Percentiles rank a stretch among this genome's conserved stretches.
phyloP scores from a whole-genome alignment of 2,797 vertebrate genomes.

The Rhynchonycteris naso region DNA sequence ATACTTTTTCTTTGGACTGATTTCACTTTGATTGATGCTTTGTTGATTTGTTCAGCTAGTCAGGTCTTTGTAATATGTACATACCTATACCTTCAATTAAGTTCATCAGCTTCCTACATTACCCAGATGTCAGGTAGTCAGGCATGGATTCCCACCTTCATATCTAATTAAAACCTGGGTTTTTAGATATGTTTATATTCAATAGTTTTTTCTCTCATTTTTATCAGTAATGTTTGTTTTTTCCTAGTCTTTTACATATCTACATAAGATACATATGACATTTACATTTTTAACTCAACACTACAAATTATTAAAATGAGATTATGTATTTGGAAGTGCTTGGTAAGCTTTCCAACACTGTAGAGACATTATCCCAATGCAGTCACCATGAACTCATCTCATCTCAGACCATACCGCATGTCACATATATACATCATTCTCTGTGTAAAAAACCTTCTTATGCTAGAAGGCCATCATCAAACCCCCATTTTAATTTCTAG shows the following conservation, averaged over 20 bases:
- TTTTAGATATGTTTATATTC: neutral
- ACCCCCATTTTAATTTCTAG: neutral
- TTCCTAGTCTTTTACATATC: neutral
- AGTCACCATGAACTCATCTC: neutral
- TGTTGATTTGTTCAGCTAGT: neutral
- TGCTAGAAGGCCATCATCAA: neutral
- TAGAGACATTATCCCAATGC: neutral
- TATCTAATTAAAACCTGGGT: neutral
- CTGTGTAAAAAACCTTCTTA: neutral
- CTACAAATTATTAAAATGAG: slow-evolving; percentile 10
- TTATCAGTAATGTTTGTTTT: neutral
- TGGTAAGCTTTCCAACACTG: neutral
- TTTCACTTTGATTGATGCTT: neutral
- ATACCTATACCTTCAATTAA: neutral
- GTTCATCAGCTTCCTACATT: neutral
- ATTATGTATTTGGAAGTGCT: neutral
- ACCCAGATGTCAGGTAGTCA: neutral
- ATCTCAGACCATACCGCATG: neutral
- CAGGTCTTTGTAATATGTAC: neutral
- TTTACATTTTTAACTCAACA: neutral
- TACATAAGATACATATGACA: neutral
- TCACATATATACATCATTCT: neutral
- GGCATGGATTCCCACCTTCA: neutral
- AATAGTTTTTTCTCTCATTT: neutral
- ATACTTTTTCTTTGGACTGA: neutral